Evolutionary conservation across 2,888 invertebrate genomes (phyloP), one percentile per base, ranked within the genome.

Genomic region (Steinernema carpocapsae): DNA sequence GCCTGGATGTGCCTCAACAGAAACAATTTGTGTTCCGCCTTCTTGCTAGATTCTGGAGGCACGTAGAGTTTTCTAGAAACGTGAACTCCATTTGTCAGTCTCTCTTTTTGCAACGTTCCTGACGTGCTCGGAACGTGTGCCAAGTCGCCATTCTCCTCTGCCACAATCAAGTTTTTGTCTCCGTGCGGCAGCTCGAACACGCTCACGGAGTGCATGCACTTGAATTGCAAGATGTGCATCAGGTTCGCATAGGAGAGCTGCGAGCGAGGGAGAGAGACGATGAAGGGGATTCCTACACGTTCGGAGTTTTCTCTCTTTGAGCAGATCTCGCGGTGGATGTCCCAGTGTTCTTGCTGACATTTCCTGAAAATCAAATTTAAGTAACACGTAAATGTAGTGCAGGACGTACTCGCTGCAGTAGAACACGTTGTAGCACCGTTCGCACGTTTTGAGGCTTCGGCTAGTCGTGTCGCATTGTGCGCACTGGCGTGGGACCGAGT

Each of bases 321-420:
- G 59, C 82, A 82, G 56, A 81, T 77, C 48, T 80, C 82, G 14
- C 82, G 77, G 71, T 87, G 86, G 1, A 78, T 72, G 22, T 83
- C 80, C 89, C 89, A 89, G 81, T 89, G 88, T n/a, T 82, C 82
- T 74, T 84, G 85, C 83, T 90, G 89, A 84, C 90, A 90, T 0
- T 82, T 78, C 74, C 89, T 89, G 79, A 24, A 76, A 70, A 72
- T 12, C 59, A 19, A 37, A 37, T 10, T 22, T 26, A 43, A 19
- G 70, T 17, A 46, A 70, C 7, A n/a, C n/a, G 1, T 14, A 52
- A 12, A 43, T 22, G n/a, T 64, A 37, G 1, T 4, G 7, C 19
- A n/a, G 6, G 0, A 52, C 79, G 74, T 81, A 89, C 89, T 88
- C 88, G 81, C 89, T 88, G 83, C 90, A 90, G 85, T 90, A 90